Conservation (phyloP, 1,140 invertebrate genomes). For the Harlomillsia oculata region DNA sequence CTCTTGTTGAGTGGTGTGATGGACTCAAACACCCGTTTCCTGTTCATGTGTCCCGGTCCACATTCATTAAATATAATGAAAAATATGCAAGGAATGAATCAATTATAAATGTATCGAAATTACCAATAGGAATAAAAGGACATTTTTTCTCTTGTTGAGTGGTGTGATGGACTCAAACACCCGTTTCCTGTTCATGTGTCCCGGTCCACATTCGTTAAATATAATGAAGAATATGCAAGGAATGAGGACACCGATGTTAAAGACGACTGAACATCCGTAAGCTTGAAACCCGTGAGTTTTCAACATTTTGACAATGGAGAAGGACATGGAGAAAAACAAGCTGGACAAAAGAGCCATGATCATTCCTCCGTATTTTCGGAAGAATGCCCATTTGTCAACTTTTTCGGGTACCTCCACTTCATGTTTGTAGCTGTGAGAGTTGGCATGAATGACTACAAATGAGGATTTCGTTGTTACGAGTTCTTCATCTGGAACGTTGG, state of each 20-base stretch:
- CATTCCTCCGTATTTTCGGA: constrained; percentile 8
- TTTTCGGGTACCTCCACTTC: too few species aligned
- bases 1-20: constrained; percentile 11
- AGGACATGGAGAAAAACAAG: constrained; percentile 10
- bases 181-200: neutral
- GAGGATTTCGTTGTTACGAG: too few species aligned
- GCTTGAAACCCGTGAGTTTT: neutral
- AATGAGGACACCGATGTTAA: neutral
- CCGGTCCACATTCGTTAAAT: neutral
- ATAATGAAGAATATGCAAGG: constrained; percentile 1
- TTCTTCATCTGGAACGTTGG: too few species aligned
- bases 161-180: constrained; percentile 9
- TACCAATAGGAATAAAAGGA: neutral
- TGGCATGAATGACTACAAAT: too few species aligned
- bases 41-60: neutral
- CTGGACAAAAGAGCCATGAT: constrained; percentile 6
- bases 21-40: neutral
- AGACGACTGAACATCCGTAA: neutral
- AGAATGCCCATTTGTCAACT: too few species aligned
- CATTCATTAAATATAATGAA: neutral
- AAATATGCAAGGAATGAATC: constrained; percentile 4
- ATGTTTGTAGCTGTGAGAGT: too few species aligned
- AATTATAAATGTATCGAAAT: too few species aligned
- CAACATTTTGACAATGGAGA: constrained; percentile 13
- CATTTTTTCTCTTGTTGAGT: neutral